phyloP scores from a whole-genome alignment of 2,797 vertebrate genomes.

The Cottoperca gobio region DNA sequence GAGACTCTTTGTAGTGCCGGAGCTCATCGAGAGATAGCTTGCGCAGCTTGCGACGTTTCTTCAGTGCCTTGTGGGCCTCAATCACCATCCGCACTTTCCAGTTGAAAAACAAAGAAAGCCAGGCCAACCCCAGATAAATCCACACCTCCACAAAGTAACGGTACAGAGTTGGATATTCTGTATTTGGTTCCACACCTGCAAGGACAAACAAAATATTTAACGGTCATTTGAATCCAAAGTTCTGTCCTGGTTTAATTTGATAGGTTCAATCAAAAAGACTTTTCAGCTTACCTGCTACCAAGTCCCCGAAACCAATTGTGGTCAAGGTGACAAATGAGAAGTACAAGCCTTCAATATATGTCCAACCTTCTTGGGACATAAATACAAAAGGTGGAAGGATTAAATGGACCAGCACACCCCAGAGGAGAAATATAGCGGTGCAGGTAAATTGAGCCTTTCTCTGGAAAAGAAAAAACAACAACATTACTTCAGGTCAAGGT shows the following conservation, averaged over 20 bases:
- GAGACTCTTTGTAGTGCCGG: slow-evolving; percentile 85
- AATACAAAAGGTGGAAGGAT: slow-evolving; percentile 97
- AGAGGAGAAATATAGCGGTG: slow-evolving; percentile 95
- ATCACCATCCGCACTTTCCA: slow-evolving; percentile 99
- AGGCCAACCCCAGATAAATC: slow-evolving; percentile 97
- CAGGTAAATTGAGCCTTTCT: slow-evolving; percentile 97
- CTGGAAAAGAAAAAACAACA: slow-evolving; percentile 75
- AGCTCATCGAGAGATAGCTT: slow-evolving; percentile 93
- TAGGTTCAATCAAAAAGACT: background rate
- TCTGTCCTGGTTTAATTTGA: background rate
- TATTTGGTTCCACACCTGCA: slow-evolving; percentile 93
- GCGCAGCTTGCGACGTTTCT: slow-evolving; percentile 93
- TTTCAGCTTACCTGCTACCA: slow-evolving; percentile 91
- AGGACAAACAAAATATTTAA: slow-evolving; percentile 18
- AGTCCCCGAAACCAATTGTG: slow-evolving; percentile 97
- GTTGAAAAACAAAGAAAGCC: slow-evolving; percentile 98
- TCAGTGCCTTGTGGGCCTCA: slow-evolving; percentile 97
- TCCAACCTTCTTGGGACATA: slow-evolving; percentile 97
- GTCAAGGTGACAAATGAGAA: slow-evolving; percentile 99
- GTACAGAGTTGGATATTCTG: slow-evolving; percentile 93
- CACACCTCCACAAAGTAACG: slow-evolving; percentile 99
- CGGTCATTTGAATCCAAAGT: background rate
- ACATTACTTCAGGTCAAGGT: slow-evolving; percentile 17
- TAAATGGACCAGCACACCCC: slow-evolving; percentile 95
- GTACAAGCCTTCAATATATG: slow-evolving; percentile 95